Conservation (phyloP, 2,113 vertebrate species). For the Takifugu flavidus region DNA sequence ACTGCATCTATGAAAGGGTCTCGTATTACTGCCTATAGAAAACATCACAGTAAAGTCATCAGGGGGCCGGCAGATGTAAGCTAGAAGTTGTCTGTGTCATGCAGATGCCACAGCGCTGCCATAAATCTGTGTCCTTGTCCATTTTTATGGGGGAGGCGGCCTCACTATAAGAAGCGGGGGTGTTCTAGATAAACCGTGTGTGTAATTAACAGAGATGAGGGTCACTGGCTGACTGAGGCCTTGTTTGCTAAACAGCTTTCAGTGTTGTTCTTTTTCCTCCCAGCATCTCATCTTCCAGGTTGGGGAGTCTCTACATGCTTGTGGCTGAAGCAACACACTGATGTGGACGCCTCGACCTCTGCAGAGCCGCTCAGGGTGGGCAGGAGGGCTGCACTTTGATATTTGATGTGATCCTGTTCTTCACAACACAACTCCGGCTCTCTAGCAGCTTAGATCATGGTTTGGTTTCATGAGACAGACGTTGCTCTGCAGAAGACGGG, state of each 20-base stretch:
- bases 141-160: constrained; percentile 24
- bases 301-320: constrained; percentile 26
- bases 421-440: constrained; percentile 31
- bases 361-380: constrained; percentile 12
- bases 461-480: constrained; percentile 13
- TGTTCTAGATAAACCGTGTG: constrained; percentile 38
- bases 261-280: constrained; percentile 27
- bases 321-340: constrained; percentile 25
- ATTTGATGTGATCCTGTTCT: constrained; percentile 43
- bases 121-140: constrained; percentile 28
- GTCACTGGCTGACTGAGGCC: constrained; percentile 36
- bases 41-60: constrained; percentile 17
- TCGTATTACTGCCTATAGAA: constrained; percentile 21
- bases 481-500: constrained; percentile 20
- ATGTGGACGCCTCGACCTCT: constrained; percentile 37
- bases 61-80: constrained; percentile 7
- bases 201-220: constrained; percentile 52
- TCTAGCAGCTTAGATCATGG: constrained; percentile 18
- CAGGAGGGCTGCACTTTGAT: constrained; percentile 52
- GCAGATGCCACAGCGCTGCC: constrained; percentile 26
- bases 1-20: constrained; percentile 4
- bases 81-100: constrained; percentile 31
- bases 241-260: constrained; percentile 5
- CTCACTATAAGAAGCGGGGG: constrained; percentile 10
- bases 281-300: constrained; percentile 27